A percentile compares a stretch with the other conserved stretches of the same genome.
phyloP scores from a whole-genome alignment of 1,140 invertebrate species.

The Sinonovacula constricta region DNA sequence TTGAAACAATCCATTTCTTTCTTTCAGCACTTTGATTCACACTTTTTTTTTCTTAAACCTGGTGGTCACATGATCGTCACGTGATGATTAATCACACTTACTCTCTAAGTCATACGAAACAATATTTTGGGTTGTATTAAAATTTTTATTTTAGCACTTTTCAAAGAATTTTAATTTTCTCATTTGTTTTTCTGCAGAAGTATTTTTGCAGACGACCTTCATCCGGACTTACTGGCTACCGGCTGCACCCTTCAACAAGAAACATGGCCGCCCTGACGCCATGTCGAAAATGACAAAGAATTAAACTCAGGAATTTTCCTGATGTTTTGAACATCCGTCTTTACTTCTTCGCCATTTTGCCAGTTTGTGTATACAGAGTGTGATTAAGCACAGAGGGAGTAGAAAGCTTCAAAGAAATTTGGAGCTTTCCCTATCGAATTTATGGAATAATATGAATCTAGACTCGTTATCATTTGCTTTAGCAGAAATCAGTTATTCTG shows the following conservation, averaged over 20 bases:
- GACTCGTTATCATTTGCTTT: conserved; percentile 98
- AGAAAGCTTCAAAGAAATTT: conserved; percentile 80
- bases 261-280: conserved; percentile 73
- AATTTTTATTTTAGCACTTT: not conserved
- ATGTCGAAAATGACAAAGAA: conserved; percentile 69
- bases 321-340: conserved; percentile 46
- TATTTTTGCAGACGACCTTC: not conserved
- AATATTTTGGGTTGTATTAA: not conserved
- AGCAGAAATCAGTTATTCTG: conserved; percentile 98
- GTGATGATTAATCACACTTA: not conserved
- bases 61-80: not conserved
- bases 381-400: conserved; percentile 62
- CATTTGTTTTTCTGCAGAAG: not conserved
- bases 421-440: conserved; percentile 81
- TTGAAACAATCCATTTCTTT: too few species aligned
- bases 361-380: conserved; percentile 57
- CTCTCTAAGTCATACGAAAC: too few species aligned
- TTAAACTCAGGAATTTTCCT: conserved; percentile 62
- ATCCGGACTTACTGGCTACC: not conserved
- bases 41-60: too few species aligned
- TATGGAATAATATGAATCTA: conserved; percentile 98
- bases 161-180: not conserved
- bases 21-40: too few species aligned
- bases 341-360: conserved; percentile 43
- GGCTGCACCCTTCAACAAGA: conserved; percentile 1